Conservation (phyloP, 2,113 vertebrate species). For the Peromyscus maniculatus region DNA sequence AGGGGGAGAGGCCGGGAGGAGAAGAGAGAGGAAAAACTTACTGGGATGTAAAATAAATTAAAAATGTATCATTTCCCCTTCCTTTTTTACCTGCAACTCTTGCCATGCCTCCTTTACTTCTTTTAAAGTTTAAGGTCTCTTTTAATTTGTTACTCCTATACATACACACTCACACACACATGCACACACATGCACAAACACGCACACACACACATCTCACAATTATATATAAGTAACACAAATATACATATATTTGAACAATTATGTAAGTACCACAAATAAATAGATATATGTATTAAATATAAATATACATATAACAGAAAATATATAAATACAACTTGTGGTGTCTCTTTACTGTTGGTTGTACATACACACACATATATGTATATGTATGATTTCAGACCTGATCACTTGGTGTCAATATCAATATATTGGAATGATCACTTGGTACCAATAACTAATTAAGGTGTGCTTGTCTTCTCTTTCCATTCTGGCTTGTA, state of each 20-base stretch:
- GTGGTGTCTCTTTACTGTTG: neutral
- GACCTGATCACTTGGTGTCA: neutral
- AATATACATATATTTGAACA: no score
- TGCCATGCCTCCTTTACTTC: neutral
- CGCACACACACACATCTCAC: neutral
- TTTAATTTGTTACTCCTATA: neutral
- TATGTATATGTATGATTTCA: neutral
- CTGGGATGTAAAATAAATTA: no score
- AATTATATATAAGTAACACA: neutral
- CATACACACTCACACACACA: neutral
- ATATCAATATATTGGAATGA: neutral
- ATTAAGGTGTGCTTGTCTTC: conserved; percentile 39
- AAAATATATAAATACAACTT: neutral
- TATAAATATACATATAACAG: neutral
- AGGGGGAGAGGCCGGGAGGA: no score
- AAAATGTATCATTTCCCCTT: neutral
- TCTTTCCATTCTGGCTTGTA: conserved; percentile 64
- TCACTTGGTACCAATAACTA: neutral
- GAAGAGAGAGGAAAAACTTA: no score
- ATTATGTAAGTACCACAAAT: neutral
- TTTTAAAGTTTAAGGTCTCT: neutral
- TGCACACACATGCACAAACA: neutral
- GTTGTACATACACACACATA: neutral
- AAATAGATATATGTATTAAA: neutral
- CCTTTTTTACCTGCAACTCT: neutral